Percentiles rank a stretch among this genome's conserved stretches.
Conservation (phyloP, 2,797 vertebrate genomes). For the Chanos chanos region DNA sequence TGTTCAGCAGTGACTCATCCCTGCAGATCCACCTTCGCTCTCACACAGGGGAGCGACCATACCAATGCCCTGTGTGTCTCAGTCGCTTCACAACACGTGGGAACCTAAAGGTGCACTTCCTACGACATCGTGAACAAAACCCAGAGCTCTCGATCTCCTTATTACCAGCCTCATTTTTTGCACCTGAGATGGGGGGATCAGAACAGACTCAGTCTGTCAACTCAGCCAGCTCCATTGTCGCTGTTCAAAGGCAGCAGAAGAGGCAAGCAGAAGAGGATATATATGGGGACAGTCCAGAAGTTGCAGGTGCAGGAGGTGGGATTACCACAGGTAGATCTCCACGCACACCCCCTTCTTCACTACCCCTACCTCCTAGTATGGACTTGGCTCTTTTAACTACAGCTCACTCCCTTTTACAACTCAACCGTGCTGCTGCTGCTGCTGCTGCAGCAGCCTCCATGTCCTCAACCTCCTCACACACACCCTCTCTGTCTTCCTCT, state of each 20-base stretch:
- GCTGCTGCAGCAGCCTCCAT: slow-evolving; percentile 63
- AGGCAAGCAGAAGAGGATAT: slow-evolving; percentile 63
- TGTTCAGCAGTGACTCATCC: slow-evolving; percentile 86
- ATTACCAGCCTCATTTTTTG: slow-evolving; percentile 84
- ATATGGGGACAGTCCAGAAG: slow-evolving; percentile 59
- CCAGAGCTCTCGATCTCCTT: slow-evolving; percentile 88
- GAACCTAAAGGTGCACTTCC: slow-evolving; percentile 90
- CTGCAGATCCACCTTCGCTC: slow-evolving; percentile 90
- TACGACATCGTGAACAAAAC: slow-evolving; percentile 87
- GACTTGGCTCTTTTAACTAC: slow-evolving; percentile 74
- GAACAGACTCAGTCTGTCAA: slow-evolving; percentile 58
- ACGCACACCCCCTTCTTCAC: slow-evolving; percentile 64
- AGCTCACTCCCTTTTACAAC: slow-evolving; percentile 72
- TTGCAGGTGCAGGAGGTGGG: slow-evolving; percentile 44
- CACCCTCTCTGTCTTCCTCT: slow-evolving; percentile 32
- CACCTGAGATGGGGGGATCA: slow-evolving; percentile 55
- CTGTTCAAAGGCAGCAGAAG: slow-evolving; percentile 66
- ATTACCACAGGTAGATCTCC: slow-evolving; percentile 59
- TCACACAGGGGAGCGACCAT: slow-evolving; percentile 88
- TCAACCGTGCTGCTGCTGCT: slow-evolving; percentile 71
- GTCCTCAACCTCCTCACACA: slow-evolving; percentile 46
- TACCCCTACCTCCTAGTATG: slow-evolving; percentile 71
- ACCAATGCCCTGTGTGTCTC: slow-evolving; percentile 88
- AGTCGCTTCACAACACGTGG: slow-evolving; percentile 89
- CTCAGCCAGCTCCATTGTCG: slow-evolving; percentile 39